phyloP scores from a whole-genome alignment of 2,888 invertebrate genomes.

The Mythimna albipuncta region DNA sequence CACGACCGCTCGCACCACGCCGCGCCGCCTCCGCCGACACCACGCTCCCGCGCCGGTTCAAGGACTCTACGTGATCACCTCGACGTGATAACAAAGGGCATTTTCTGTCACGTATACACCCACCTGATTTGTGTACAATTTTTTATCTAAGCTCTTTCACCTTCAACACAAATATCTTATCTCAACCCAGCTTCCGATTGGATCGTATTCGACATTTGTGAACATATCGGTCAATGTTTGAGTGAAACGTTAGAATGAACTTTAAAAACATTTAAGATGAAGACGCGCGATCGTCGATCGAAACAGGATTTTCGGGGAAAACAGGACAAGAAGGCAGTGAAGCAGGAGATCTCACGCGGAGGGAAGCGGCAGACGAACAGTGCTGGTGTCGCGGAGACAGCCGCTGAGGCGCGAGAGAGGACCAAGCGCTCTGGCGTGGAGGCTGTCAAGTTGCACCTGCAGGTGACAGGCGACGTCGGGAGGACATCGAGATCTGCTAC shows the following conservation, averaged over 20 bases:
- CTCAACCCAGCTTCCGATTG: conserved; percentile 75
- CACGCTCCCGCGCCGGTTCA: conserved; percentile 73
- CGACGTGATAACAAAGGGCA: conserved; percentile 83
- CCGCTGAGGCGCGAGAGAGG: conserved; percentile 70
- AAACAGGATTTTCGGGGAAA: conserved; percentile 73
- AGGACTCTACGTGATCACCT: conserved; percentile 82
- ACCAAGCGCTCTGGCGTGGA: conserved; percentile 85
- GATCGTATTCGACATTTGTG: conserved; percentile 64
- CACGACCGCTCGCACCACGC: conserved; percentile 53
- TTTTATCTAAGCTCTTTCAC: conserved; percentile 84
- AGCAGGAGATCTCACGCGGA: conserved; percentile 65
- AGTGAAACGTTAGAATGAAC: conserved; percentile 67
- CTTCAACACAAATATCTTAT: conserved; percentile 85
- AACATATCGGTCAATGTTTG: conserved; percentile 62
- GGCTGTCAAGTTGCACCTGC: conserved; percentile 85
- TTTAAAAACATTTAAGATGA: conserved; percentile 77
- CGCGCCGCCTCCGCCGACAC: conserved; percentile 48
- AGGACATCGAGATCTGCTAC: conserved; percentile 87
- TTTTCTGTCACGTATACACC: conserved; percentile 80
- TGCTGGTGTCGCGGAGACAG: conserved; percentile 53
- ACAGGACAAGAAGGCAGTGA: conserved; percentile 68
- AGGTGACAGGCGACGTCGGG: conserved; percentile 85
- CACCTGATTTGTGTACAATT: conserved; percentile 78
- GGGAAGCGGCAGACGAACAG: conserved; percentile 63
- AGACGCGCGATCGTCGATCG: conserved; percentile 78